These are phyloP conservation scores for Silurus aristotelis DNA, from an alignment of 2,797 vertebrate species.

Conservation along the genomic window DNA sequence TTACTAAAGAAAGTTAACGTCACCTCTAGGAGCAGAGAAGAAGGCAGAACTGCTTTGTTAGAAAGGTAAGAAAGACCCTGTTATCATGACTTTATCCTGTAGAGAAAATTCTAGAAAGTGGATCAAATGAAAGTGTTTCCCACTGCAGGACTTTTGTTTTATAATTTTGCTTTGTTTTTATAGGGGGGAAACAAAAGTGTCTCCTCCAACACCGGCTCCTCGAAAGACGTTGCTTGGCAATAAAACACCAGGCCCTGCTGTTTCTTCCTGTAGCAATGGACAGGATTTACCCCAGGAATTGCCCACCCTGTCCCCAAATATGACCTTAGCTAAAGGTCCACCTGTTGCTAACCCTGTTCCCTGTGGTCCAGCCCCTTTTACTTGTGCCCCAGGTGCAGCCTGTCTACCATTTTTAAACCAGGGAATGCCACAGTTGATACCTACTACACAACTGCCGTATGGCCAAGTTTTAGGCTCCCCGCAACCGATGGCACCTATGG, in stretches of 20 bases:
- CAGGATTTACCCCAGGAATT: slow-evolving; percentile 74
- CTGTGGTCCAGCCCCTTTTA: slow-evolving; percentile 25
- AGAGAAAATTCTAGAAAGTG: neutral
- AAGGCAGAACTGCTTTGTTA: slow-evolving; percentile 66
- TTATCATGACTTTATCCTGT: neutral
- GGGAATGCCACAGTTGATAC: slow-evolving; percentile 35
- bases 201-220: slow-evolving; percentile 74
- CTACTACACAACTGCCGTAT: slow-evolving; percentile 23
- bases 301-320: slow-evolving; percentile 68
- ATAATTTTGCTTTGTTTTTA: slow-evolving; percentile 4
- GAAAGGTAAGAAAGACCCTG: slow-evolving; percentile 67
- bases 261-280: slow-evolving; percentile 45
- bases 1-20: slow-evolving; percentile 74
- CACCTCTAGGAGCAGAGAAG: slow-evolving; percentile 66
- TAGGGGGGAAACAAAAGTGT: slow-evolving; percentile 78
- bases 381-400: slow-evolving; percentile 39
- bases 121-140: neutral
- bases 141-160: neutral
- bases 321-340: slow-evolving; percentile 16
- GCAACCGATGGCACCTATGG: neutral
- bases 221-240: slow-evolving; percentile 72
- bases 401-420: slow-evolving; percentile 35
- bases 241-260: slow-evolving; percentile 48
- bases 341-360: slow-evolving; percentile 44
- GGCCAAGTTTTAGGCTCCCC: slow-evolving; percentile 21